Conservation (phyloP, 2,113 vertebrate genomes). For the Cynopterus brachyotis region DNA sequence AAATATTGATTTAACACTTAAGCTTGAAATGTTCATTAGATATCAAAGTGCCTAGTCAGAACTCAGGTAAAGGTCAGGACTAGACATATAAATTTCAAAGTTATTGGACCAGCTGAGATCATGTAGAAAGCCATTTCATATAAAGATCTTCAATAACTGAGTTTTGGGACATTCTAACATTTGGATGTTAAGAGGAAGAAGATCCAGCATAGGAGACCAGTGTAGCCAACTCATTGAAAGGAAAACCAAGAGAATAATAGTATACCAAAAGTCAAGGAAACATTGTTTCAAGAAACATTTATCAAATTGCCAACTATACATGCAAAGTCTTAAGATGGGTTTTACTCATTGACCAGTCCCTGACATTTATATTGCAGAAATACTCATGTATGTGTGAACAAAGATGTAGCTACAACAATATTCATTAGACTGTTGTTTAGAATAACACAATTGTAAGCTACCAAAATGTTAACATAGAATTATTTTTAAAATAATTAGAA, state of each 20-base stretch:
- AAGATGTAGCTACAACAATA: background rate
- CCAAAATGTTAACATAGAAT: no score
- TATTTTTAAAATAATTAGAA: no score
- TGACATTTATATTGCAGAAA: background rate
- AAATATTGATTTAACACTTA: no score
- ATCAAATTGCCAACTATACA: background rate
- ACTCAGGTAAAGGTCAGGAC: background rate
- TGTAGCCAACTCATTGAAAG: background rate
- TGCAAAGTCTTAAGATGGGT: background rate
- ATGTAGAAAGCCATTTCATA: background rate
- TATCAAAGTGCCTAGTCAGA: background rate
- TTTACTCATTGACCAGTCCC: background rate
- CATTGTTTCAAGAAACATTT: background rate
- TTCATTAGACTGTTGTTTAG: background rate
- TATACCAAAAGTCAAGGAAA: background rate
- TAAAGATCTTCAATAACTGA: background rate
- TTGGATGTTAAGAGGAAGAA: background rate
- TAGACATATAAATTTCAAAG: background rate
- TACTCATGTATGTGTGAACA: background rate
- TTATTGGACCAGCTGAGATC: background rate
- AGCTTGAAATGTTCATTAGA: background rate
- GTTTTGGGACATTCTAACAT: background rate
- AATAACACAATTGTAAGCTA: background rate
- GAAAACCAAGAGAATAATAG: background rate
- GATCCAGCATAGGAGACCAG: background rate